A percentile compares a stretch with the other conserved stretches of the same genome.
These are phyloP conservation scores for Zoanthus sociatus DNA, from an alignment of 92 coral and sea anemone genomes.

Conservation along the genomic window DNA sequence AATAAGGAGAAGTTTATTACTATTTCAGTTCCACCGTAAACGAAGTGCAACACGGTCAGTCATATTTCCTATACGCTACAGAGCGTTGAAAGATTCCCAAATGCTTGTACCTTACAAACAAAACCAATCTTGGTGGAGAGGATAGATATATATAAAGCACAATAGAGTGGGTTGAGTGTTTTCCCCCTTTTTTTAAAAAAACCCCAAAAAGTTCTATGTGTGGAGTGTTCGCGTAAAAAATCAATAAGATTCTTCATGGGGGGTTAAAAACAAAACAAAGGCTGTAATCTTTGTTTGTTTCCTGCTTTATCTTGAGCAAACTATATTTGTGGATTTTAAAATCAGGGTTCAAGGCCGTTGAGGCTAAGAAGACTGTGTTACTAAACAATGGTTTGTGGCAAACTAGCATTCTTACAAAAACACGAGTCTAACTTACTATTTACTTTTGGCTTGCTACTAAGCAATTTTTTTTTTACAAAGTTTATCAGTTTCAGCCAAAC, in stretches of 20 bases:
- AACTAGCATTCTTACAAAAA: not conserved
- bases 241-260: constrained; percentile 28
- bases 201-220: not conserved
- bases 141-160: not conserved
- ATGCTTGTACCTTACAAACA: not conserved
- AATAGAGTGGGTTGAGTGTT: not conserved
- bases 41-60: not conserved
- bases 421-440: not conserved
- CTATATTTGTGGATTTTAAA: constrained; percentile 22
- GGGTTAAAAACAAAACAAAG: constrained; percentile 26
- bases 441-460: not conserved
- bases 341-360: not conserved
- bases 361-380: not conserved
- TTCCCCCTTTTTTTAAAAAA: not conserved
- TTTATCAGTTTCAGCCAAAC: not conserved
- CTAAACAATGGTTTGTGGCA: not conserved
- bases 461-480: not conserved
- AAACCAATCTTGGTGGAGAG: not conserved
- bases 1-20: not conserved
- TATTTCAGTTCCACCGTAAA: not conserved
- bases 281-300: constrained; percentile 15
- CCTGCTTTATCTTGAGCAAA: constrained; percentile 24
- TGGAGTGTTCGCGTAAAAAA: constrained; percentile 26
- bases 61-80: not conserved
- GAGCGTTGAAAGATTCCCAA: not conserved